These are phyloP conservation scores for Bathynomus jamesi DNA, from an alignment of 1,140 invertebrate genomes.

Conservation along the genomic window DNA sequence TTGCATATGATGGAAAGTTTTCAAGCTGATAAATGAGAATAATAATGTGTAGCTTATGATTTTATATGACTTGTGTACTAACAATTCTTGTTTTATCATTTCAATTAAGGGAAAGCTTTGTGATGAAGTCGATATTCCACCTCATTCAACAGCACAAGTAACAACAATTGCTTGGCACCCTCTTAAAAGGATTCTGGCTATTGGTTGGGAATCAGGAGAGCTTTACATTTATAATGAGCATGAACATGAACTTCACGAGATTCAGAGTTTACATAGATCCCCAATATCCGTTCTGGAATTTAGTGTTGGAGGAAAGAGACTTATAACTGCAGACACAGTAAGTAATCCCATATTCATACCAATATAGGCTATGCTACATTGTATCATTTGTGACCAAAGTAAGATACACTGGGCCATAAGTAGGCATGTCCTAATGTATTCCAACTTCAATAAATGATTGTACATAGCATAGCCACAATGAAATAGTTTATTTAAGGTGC, in stretches of 20 bases:
- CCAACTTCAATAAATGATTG: too few relatives aligned
- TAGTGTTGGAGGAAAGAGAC: conserved; percentile 70
- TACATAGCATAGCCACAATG: too few relatives aligned
- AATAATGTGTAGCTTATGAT: background rate
- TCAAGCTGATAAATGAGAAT: background rate
- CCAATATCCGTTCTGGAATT: conserved; percentile 62
- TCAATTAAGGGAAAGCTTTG: conserved; percentile 63
- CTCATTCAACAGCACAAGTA: conserved; percentile 63
- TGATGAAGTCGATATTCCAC: conserved; percentile 66
- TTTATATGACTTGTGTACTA: background rate
- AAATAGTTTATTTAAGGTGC: too few relatives aligned
- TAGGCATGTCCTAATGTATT: too few relatives aligned
- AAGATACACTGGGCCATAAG: too few relatives aligned
- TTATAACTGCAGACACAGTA: conserved; percentile 69
- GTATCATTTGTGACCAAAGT: too few relatives aligned
- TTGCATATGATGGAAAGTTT: background rate
- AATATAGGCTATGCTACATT: too few relatives aligned
- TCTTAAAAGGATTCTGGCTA: conserved; percentile 63
- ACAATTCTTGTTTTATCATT: background rate
- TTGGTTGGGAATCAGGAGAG: conserved; percentile 83
- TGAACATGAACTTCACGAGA: conserved; percentile 58
- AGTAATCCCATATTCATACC: conserved; percentile 33
- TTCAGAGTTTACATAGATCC: conserved; percentile 67
- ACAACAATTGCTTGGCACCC: conserved; percentile 84
- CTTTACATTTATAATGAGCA: conserved; percentile 66